These are phyloP conservation scores for Phyllopteryx taeniolatus DNA, from an alignment of 2,113 vertebrate genomes.

Conservation along the genomic window DNA sequence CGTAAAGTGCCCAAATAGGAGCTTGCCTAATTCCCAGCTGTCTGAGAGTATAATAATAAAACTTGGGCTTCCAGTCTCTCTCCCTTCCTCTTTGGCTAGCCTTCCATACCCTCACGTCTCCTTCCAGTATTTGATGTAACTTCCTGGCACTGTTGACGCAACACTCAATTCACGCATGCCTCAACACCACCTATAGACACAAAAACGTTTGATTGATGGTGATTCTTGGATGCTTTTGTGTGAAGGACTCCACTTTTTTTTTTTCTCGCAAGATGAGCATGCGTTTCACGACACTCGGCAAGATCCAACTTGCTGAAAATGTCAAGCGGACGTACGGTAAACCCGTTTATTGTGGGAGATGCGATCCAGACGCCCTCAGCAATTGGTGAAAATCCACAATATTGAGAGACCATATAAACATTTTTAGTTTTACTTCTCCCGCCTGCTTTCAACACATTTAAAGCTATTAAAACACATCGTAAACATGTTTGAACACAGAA, in stretches of 20 bases:
- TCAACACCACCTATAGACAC: not conserved
- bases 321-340: not conserved
- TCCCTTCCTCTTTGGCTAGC: not conserved
- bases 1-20: not conserved
- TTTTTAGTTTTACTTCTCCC: no score
- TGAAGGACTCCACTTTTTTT: not conserved
- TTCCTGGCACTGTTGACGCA: not conserved
- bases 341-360: no score
- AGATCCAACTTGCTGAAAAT: not conserved
- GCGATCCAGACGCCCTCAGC: no score
- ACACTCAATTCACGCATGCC: not conserved
- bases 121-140: not conserved
- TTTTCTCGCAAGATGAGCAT: not conserved
- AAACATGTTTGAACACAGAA: no score
- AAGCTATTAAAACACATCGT: no score
- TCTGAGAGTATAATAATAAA: conserved; percentile 10
- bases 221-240: not conserved
- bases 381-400: no score
- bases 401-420: no score
- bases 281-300: not conserved
- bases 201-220: not conserved
- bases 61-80: not conserved
- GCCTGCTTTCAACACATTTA: no score
- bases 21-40: conserved; percentile 6
- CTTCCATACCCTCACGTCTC: not conserved